Base-by-base conservation (phyloP, 2,113 vertebrate genomes). In the Cyanistes caeruleus region DNA sequence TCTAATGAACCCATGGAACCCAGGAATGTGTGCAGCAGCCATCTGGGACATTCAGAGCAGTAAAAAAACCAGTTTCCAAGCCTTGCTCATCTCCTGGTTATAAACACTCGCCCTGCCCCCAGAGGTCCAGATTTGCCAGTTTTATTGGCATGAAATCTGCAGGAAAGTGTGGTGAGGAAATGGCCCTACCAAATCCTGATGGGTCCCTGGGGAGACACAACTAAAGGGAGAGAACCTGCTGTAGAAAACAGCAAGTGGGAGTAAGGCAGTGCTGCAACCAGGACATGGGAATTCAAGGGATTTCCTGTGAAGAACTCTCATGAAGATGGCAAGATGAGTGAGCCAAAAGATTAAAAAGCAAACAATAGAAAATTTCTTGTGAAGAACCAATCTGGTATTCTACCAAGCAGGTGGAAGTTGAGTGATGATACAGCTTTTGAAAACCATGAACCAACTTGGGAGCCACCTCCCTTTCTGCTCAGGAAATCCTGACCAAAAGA, bases 401-500 rank as follows among this genome's bases (percentile, higher is more conserved):
- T 13, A 51, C 23, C 48, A 48, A 39, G 39, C 19, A 31, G n/a
- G 31, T 0, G 0, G 7, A 8, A 30, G 31, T 3, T 48, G 49
- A 70, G 18, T 37, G 37, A 13, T 5, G 17, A 83, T 13, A 43
- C 7, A 11, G 33, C 28, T 90, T 48, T 58, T 35, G 41, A 62
- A 76, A 65, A 56, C 22, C 1, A 3, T 4, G 8, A 68, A 46
- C 30, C 23, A 63, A 7, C 17, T 46, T 0, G 0, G 35, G 68
- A 73, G 73, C 39, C 28, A 41, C 49, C 31, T 48, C 67, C 35
- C 48, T 21, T 78, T 53, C 73, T 68, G 35, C 52, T 81, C 48
- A 56, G 77, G 68, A 84, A 85, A 79, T n/a, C 17, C 56, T 49
- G 27, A 60, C 35, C 21, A 21, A 21, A 18, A 58, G 16, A 59